Conservation (phyloP, 2,797 vertebrate species). For the Arnoldichthys spilopterus region DNA sequence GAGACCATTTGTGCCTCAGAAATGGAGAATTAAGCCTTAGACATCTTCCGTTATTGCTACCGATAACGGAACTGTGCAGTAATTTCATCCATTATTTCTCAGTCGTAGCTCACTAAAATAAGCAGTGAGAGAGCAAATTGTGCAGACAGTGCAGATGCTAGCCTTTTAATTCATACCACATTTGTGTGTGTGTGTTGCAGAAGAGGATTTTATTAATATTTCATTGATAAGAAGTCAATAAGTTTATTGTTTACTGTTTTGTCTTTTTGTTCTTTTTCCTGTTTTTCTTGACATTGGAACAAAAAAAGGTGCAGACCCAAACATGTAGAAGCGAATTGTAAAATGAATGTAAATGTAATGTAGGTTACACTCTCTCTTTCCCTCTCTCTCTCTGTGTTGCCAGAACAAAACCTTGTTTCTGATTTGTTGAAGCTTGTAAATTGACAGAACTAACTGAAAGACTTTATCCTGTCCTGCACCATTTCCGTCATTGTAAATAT, state of each 20-base stretch:
- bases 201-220: not conserved
- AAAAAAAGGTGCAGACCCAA: not conserved
- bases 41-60: not conserved
- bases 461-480: too few relatives aligned
- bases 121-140: not conserved
- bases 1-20: conserved; percentile 37
- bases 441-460: too few relatives aligned
- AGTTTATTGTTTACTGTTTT: too few relatives aligned
- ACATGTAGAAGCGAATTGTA: not conserved
- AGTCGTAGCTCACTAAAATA: not conserved
- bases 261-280: too few relatives aligned
- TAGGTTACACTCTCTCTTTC: too few relatives aligned
- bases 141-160: not conserved
- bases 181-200: not conserved
- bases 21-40: not conserved
- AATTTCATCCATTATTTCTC: not conserved
- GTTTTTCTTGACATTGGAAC: too few relatives aligned
- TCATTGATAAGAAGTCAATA: not conserved
- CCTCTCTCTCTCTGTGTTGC: too few relatives aligned
- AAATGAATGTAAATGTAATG: too few relatives aligned
- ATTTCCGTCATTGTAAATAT: too few relatives aligned
- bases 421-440: too few relatives aligned
- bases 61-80: not conserved
- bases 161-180: not conserved
- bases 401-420: too few relatives aligned